These are phyloP conservation scores for Herpetotheres cachinnans DNA, from an alignment of 2,113 vertebrate species.

Conservation along the genomic window DNA sequence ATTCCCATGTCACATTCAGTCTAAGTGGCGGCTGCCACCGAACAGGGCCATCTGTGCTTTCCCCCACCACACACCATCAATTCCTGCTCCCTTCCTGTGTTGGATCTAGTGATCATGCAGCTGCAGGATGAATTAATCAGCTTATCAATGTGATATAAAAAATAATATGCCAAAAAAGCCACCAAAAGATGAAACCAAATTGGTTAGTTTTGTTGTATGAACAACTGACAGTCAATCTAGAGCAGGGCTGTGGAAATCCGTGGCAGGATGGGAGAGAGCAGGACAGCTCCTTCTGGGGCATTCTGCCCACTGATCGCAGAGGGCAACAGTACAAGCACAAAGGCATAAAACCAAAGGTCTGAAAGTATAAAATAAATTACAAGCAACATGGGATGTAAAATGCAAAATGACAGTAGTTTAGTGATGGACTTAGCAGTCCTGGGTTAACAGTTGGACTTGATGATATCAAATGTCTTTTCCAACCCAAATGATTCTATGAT, in stretches of 20 bases:
- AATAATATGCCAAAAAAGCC: not conserved
- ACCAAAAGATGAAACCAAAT: not conserved
- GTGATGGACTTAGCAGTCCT: too few species aligned
- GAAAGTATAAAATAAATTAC: not conserved
- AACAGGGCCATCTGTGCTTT: not conserved
- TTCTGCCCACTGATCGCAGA: not conserved
- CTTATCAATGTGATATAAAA: not conserved
- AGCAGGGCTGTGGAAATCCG: accelerated
- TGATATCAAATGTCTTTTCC: too few species aligned
- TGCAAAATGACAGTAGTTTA: not conserved
- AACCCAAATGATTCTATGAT: too few species aligned
- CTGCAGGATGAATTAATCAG: not conserved
- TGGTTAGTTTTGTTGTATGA: not conserved
- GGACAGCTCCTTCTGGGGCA: not conserved
- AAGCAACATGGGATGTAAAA: not conserved
- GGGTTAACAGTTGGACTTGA: too few species aligned
- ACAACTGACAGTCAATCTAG: not conserved
- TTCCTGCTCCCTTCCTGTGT: not conserved
- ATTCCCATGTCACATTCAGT: not conserved
- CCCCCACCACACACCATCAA: accelerated
- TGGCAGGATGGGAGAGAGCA: too few species aligned
- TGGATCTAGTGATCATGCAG: not conserved
- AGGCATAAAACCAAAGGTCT: not conserved
- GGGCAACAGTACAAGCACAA: not conserved
- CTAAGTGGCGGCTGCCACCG: not conserved